Conservation (phyloP, 2,113 vertebrate species). For the Enhydra lutris region DNA sequence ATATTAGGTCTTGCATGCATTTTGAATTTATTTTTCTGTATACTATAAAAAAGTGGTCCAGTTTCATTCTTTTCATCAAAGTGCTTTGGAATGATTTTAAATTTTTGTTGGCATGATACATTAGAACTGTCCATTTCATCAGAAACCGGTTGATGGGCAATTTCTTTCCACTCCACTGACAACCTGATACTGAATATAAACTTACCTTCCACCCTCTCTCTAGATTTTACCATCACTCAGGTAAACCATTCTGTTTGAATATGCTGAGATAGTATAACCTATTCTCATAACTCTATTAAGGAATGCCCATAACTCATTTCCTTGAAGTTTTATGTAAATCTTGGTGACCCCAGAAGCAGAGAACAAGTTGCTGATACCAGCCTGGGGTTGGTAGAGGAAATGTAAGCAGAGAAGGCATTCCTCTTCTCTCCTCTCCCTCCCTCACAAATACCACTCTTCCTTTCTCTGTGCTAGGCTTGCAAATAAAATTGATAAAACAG, state of each 20-base stretch:
- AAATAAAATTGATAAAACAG: background rate
- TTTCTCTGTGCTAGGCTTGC: background rate
- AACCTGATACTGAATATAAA: background rate
- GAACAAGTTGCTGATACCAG: background rate
- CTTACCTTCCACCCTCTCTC: background rate
- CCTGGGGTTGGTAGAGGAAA: background rate
- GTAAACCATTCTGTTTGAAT: background rate
- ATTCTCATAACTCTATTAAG: background rate
- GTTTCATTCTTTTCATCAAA: background rate
- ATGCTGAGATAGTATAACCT: background rate
- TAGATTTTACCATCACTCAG: background rate
- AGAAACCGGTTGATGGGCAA: background rate
- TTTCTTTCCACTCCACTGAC: background rate
- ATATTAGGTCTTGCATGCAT: background rate
- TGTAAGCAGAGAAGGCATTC: background rate
- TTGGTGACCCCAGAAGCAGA: background rate
- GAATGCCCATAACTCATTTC: background rate
- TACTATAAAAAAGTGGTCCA: background rate
- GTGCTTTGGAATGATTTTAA: background rate
- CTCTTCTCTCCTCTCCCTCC: background rate
- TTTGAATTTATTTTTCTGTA: background rate
- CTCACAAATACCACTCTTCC: background rate
- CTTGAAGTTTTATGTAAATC: slow-evolving; percentile 6
- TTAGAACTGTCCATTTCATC: background rate
- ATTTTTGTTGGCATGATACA: background rate